Percentiles rank a stretch among this genome's conserved stretches.
These are phyloP conservation scores for Heptranchias perlo DNA, from an alignment of 2,113 vertebrate species.

Conservation along the genomic window DNA sequence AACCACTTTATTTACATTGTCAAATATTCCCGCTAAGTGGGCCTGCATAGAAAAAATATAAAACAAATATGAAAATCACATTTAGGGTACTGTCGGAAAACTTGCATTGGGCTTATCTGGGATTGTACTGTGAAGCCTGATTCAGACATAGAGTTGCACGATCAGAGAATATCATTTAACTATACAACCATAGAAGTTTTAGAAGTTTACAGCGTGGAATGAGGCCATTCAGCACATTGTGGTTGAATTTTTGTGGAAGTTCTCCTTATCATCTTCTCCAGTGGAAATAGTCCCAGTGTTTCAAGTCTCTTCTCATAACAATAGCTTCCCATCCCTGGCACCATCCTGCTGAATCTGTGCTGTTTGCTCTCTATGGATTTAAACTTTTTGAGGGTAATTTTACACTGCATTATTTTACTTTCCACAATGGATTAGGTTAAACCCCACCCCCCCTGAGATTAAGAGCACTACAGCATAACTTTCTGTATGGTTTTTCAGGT, in stretches of 20 bases:
- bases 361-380: background rate
- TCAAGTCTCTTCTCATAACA: too few relatives aligned
- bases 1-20: conserved; percentile 74
- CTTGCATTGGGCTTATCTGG: background rate
- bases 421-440: too few relatives aligned
- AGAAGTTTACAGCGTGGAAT: background rate
- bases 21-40: conserved; percentile 74
- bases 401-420: too few relatives aligned
- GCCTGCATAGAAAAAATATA: conserved; percentile 50
- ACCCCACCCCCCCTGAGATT: too few relatives aligned
- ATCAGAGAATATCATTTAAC: background rate
- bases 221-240: background rate
- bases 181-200: background rate
- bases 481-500: too few relatives aligned
- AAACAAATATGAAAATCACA: background rate
- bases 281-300: background rate
- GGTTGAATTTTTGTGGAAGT: background rate
- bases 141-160: background rate
- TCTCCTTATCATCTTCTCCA: background rate
- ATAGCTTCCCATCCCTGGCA: too few relatives aligned
- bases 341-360: too few relatives aligned
- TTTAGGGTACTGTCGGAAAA: background rate
- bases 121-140: background rate
- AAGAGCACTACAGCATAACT: too few relatives aligned
- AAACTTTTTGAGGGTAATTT: too few relatives aligned